Percentiles rank a stretch among this genome's conserved stretches.
Conservation (phyloP, 2,888 invertebrate species). For the Sminthurinus aureus region DNA sequence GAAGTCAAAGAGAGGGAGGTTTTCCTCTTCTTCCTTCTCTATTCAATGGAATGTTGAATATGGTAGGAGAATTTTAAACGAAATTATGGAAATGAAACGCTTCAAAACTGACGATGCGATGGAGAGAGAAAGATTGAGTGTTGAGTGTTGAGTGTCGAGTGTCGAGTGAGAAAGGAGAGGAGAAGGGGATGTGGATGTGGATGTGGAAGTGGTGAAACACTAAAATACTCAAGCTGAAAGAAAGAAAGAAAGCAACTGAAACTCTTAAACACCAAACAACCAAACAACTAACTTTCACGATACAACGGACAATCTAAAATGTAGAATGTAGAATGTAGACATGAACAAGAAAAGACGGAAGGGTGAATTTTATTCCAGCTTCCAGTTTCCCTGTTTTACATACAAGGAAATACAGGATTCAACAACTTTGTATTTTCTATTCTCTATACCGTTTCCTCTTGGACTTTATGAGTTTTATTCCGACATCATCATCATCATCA, state of each 20-base stretch:
- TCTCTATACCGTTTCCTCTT: neutral
- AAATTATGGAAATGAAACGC: slow-evolving; percentile 51
- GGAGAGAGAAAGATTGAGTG: neutral
- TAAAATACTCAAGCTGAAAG: no score
- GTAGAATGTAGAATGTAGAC: no score
- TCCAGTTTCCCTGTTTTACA: neutral
- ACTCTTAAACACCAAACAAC: no score
- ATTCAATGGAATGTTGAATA: slow-evolving; percentile 2
- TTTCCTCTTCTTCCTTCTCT: no score
- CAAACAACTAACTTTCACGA: no score
- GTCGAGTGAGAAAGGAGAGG: no score
- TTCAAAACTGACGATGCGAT: slow-evolving; percentile 18
- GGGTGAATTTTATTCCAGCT: slow-evolving; percentile 16
- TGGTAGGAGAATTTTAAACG: slow-evolving; percentile 46
- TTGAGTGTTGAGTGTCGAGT: no score
- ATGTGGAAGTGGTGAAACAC: neutral
- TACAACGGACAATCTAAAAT: no score
- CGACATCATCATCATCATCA: neutral
- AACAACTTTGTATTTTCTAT: neutral
- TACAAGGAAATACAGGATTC: neutral
- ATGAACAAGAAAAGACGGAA: neutral
- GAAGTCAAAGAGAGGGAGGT: neutral
- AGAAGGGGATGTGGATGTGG: no score
- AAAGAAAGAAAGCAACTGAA: neutral
- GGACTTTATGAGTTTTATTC: no score